Conservation (phyloP, 1,140 invertebrate genomes). For the Olivierus martensii region DNA sequence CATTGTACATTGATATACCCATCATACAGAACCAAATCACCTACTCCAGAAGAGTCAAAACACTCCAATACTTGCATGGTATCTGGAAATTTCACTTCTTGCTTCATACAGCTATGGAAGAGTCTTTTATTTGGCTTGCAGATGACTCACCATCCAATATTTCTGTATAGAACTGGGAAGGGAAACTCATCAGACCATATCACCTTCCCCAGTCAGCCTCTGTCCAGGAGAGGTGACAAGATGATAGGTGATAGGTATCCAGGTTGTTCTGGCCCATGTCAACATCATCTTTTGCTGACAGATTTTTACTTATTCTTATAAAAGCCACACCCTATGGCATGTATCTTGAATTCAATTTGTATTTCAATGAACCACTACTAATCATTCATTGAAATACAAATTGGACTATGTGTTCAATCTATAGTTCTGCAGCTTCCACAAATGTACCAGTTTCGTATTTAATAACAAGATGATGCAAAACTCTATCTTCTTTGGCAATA, state of each 20-base stretch:
- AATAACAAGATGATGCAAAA: neutral
- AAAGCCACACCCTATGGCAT: neutral
- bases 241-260: no score
- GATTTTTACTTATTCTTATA: neutral
- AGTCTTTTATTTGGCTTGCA: neutral
- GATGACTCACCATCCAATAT: neutral
- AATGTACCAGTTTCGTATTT: neutral
- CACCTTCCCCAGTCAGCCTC: neutral
- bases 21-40: no score
- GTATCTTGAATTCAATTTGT: neutral
- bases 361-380: neutral
- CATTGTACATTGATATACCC: no score
- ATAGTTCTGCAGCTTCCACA: neutral
- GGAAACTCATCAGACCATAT: neutral
- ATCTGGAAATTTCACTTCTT: no score
- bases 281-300: no score
- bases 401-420: neutral
- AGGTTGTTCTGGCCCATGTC: no score
- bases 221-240: neutral
- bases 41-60: no score
- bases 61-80: no score
- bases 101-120: no score
- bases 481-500: neutral
- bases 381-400: neutral
- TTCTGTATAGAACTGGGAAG: neutral